Conservation (phyloP, 2,797 vertebrate species). For the Botia kubotai region DNA sequence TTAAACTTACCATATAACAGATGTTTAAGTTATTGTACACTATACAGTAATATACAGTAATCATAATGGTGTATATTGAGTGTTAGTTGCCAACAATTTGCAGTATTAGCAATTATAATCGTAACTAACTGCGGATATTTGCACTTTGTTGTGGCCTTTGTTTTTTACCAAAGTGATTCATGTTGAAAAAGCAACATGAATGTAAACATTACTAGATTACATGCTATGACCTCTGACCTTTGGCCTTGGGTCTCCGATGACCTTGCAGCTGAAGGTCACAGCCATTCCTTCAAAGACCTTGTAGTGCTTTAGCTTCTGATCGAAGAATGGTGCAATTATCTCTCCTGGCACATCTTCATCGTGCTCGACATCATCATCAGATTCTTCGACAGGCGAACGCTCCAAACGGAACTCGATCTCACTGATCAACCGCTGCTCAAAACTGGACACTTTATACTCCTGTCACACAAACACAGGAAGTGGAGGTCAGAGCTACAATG, state of each 20-base stretch:
- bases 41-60: too few species aligned
- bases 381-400: constrained; percentile 92
- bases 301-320: constrained; percentile 93
- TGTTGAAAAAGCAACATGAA: not conserved
- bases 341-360: constrained; percentile 77
- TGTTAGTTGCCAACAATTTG: too few species aligned
- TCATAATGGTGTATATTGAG: too few species aligned
- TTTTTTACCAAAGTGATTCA: not conserved
- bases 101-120: too few species aligned
- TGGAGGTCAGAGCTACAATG: not conserved
- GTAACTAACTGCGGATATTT: too few species aligned
- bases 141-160: not conserved
- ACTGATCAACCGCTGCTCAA: constrained; percentile 96
- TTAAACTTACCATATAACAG: too few species aligned
- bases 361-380: constrained; percentile 88
- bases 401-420: constrained; percentile 97
- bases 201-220: not conserved
- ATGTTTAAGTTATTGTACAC: too few species aligned
- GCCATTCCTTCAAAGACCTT: constrained; percentile 99
- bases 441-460: constrained; percentile 99
- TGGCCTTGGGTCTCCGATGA: constrained; percentile 90
- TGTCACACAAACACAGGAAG: constrained; percentile 61
- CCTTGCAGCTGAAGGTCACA: constrained; percentile 92
- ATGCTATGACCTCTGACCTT: constrained; percentile 82
- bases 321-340: constrained; percentile 81